These are phyloP conservation scores for Nephrotoma guestfalica DNA, from an alignment of 2,888 invertebrate species.

Conservation along the genomic window DNA sequence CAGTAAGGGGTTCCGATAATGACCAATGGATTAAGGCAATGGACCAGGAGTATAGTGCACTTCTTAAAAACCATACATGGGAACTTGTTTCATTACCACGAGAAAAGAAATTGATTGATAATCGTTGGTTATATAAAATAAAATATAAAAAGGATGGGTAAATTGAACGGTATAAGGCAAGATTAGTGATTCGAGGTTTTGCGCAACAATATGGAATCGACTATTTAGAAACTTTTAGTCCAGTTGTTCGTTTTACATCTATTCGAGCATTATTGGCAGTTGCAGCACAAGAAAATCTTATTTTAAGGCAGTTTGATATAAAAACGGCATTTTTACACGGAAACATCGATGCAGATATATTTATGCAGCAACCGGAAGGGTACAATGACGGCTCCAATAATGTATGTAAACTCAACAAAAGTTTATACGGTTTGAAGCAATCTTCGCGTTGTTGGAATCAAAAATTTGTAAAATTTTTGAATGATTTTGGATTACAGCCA, in stretches of 20 bases:
- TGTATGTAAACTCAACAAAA: slow-evolving; percentile 9
- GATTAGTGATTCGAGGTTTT: slow-evolving; percentile 13
- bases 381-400: slow-evolving; percentile 8
- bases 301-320: slow-evolving; percentile 12
- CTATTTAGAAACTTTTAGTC: slow-evolving; percentile 16
- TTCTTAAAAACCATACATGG: background rate
- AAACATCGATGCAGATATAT: slow-evolving; percentile 9
- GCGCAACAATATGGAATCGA: slow-evolving; percentile 14
- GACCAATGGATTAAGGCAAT: background rate
- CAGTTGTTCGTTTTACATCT: slow-evolving; percentile 8
- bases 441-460: slow-evolving; percentile 5
- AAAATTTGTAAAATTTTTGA: too few species aligned
- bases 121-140: slow-evolving; percentile 8
- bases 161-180: slow-evolving; percentile 11
- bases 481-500: slow-evolving; percentile 1
- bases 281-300: slow-evolving; percentile 8
- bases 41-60: background rate
- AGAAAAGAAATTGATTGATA: background rate
- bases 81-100: background rate
- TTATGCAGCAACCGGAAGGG: slow-evolving; percentile 10
- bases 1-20: background rate
- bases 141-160: slow-evolving; percentile 2
- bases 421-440: slow-evolving; percentile 12
- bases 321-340: slow-evolving; percentile 13
- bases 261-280: slow-evolving; percentile 8